phyloP scores from a whole-genome alignment of 2,113 vertebrate species.

The Psophia crepitans region DNA sequence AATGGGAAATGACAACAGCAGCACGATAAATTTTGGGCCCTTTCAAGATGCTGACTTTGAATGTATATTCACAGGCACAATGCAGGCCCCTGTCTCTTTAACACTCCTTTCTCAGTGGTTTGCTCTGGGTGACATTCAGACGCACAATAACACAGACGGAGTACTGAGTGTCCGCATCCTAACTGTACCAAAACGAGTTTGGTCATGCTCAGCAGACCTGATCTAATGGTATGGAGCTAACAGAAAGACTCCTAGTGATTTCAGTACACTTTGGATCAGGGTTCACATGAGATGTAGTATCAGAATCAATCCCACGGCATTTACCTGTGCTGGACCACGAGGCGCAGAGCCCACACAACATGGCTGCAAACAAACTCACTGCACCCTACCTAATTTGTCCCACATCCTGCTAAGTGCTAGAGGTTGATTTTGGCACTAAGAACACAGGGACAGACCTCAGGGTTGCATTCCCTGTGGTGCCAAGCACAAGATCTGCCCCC shows the following conservation, averaged over 20 bases:
- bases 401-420: too few relatives aligned
- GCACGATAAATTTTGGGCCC: background rate
- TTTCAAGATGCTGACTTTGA: background rate
- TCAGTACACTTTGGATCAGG: background rate
- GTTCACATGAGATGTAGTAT: background rate
- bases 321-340: background rate
- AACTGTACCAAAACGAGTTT: background rate
- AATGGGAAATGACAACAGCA: background rate
- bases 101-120: background rate
- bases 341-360: background rate
- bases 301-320: background rate
- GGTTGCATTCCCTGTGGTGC: background rate
- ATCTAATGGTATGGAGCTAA: background rate
- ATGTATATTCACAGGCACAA: background rate
- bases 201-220: background rate
- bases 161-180: fast-evolving
- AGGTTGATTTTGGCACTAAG: background rate
- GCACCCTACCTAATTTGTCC: background rate
- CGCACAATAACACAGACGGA: background rate
- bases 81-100: background rate
- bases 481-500: background rate
- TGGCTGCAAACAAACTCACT: background rate
- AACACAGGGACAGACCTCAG: background rate
- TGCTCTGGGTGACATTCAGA: background rate
- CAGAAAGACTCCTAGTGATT: background rate